These are phyloP conservation scores for Acinonyx jubatus DNA, from an alignment of 2,113 vertebrate genomes.

Conservation along the genomic window DNA sequence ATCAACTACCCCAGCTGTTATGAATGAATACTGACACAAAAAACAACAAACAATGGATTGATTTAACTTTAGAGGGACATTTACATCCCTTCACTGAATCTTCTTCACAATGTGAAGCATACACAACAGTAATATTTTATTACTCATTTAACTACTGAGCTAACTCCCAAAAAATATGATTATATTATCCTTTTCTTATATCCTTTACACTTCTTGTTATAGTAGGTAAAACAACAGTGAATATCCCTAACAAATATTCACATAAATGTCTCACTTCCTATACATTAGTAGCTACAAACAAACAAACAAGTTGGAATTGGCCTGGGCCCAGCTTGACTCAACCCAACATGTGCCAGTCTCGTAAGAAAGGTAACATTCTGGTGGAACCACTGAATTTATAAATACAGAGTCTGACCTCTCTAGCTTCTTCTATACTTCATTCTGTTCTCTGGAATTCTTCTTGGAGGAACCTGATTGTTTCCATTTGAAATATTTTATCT, in stretches of 20 bases:
- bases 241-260: background rate
- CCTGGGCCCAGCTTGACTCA: background rate
- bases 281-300: background rate
- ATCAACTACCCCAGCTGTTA: background rate
- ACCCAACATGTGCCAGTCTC: background rate
- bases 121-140: background rate
- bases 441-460: background rate
- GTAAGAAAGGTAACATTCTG: background rate
- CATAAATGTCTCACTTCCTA: background rate
- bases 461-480: background rate
- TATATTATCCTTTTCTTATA: background rate
- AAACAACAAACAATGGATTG: background rate
- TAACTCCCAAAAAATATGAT: background rate
- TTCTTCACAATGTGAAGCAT: background rate
- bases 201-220: background rate
- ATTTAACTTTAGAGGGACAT: background rate
- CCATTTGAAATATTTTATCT: background rate
- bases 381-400: background rate
- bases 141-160: background rate
- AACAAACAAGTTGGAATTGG: background rate
- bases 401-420: background rate
- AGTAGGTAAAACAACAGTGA: background rate
- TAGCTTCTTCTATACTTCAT: background rate
- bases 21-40: background rate
- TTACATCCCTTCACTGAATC: background rate